Base-by-base conservation (phyloP, 2,113 vertebrate genomes). In the Chaetops frenatus region DNA sequence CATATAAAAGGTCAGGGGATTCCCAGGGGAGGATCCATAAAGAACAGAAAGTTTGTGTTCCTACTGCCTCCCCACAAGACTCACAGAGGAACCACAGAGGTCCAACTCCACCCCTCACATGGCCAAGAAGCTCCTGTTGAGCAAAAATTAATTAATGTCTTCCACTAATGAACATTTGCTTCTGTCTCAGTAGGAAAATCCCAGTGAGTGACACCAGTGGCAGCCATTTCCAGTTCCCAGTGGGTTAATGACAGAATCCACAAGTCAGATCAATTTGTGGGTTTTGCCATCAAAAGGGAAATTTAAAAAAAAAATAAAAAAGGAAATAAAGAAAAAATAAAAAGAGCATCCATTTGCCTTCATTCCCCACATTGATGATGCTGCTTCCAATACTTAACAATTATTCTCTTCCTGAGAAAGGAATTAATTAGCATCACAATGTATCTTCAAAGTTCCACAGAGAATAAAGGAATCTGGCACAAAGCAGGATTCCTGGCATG, bases 371-470 rank as follows among this genome's bases (percentile, higher is more conserved):
- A 76, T 12, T 87, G 89, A 94, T 90, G 67, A 95, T 83, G 67
- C 82, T 81, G 61, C 58, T 91, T 91, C 89, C 62, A 96, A 76
- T 92, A 90, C 82, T 88, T 93, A 69, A 69, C 82, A 95, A 88
- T 92, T 90, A 86, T 57, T 78, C 62, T 69, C 82, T 61, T 92
- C 40, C 84, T 45, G 53, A 93, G 94, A 97, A 97, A 97, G 94
- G 95, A 96, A 94, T 93, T 97, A 95, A 97, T 97, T 96, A 97
- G 62, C 89, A 90, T 92, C 62, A 80, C 88, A 95, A 88, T 94
- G 40, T 67, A 86, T 87, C 90, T 90, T 88, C 94, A 85, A 94
- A 97, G 89, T 87, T 92, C 44, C 64, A 93, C 70, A 72, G 86
- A 79, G 94, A 93, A 96, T 88, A 95, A 96, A 96, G 70, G 76